phyloP scores from a whole-genome alignment of 2,888 invertebrate genomes.

The Caenorhabditis panamensis region DNA sequence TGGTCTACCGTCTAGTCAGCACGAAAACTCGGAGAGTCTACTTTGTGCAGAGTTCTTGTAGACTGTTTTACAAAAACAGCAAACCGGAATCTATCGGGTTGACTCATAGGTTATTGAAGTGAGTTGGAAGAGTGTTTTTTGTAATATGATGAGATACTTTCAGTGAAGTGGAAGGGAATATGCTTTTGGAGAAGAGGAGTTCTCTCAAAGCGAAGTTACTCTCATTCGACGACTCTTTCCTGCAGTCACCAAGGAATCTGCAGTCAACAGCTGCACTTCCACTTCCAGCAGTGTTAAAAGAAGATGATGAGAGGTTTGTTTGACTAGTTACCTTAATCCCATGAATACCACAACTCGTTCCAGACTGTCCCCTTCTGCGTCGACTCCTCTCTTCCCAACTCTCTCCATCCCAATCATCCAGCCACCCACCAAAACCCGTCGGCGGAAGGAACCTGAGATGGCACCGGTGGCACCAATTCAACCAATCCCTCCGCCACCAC shows the following conservation, averaged over 20 bases:
- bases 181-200: slow-evolving; percentile 95
- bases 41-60: slow-evolving; percentile 97
- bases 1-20: slow-evolving; percentile 93
- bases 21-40: slow-evolving; percentile 88
- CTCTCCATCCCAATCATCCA: slow-evolving; percentile 11
- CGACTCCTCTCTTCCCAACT: slow-evolving; percentile 26
- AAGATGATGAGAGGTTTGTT: slow-evolving; percentile 46
- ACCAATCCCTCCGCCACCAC: not conserved
- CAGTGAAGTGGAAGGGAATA: slow-evolving; percentile 98
- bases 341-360: not conserved
- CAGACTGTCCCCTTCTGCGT: slow-evolving; percentile 34
- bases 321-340: not conserved
- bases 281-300: slow-evolving; percentile 49
- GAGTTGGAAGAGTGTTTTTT: not conserved
- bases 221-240: slow-evolving; percentile 80
- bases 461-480: not conserved
- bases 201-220: slow-evolving; percentile 79
- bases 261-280: slow-evolving; percentile 72
- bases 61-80: slow-evolving; percentile 98
- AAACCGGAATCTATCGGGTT: slow-evolving; percentile 99
- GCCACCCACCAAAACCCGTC: slow-evolving; percentile 11
- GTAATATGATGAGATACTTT: slow-evolving; percentile 66
- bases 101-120: slow-evolving; percentile 98
- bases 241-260: slow-evolving; percentile 78
- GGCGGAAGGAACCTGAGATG: slow-evolving; percentile 11